A percentile compares a stretch with the other conserved stretches of the same genome.
phyloP scores from a whole-genome alignment of 2,888 invertebrate genomes.

The Macaria notata region DNA sequence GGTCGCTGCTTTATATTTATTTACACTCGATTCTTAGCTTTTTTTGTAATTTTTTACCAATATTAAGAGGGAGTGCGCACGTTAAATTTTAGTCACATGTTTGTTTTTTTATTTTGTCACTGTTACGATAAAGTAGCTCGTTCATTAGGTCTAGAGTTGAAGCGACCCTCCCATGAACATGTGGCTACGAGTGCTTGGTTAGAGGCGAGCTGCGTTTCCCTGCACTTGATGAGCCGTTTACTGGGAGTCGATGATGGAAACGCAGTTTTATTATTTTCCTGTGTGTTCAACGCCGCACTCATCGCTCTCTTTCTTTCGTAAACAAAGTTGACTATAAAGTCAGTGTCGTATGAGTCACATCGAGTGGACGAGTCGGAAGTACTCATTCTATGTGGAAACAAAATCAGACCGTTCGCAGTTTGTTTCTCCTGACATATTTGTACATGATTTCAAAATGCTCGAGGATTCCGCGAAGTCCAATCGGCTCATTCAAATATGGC shows the following conservation, averaged over 20 bases:
- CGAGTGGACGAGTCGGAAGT: no score
- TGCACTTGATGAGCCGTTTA: constrained; percentile 62
- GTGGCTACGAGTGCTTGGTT: constrained; percentile 74
- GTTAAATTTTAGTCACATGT: constrained; percentile 78
- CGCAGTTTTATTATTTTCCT: constrained; percentile 56
- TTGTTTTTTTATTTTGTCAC: constrained; percentile 58
- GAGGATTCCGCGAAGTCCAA: no score
- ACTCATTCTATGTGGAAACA: no score
- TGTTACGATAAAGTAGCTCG: constrained; percentile 25
- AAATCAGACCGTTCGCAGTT: no score
- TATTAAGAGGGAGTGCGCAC: constrained; percentile 67
- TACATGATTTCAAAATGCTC: no score
- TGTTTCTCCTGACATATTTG: no score
- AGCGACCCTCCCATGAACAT: constrained; percentile 69
- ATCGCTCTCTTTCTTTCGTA: constrained; percentile 50
- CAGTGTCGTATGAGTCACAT: no score
- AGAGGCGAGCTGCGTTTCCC: constrained; percentile 67
- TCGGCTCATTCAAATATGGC: no score
- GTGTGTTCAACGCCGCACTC: constrained; percentile 39
- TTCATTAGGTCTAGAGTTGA: no score
- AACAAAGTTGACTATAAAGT: no score
- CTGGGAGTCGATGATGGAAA: constrained; percentile 55
- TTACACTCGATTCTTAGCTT: no score
- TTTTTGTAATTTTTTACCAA: background rate
- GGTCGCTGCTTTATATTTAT: no score